Percentiles rank a stretch among this genome's conserved stretches.
These are phyloP conservation scores for Silurus glanis DNA, from an alignment of 2,113 vertebrate genomes.

Conservation along the genomic window DNA sequence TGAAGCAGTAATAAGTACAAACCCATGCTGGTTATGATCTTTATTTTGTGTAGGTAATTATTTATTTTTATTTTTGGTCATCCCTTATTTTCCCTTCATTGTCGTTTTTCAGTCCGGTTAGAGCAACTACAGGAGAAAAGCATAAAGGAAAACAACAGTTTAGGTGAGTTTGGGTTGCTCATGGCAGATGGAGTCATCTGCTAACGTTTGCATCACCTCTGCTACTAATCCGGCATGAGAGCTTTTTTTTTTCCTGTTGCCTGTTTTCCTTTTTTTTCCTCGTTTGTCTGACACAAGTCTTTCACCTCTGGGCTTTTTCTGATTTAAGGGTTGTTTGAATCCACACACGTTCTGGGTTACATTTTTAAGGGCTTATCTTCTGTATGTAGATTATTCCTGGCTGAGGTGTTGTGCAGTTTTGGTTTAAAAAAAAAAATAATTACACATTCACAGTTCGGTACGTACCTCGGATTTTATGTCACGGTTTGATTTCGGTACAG, in stretches of 20 bases:
- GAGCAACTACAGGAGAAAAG: constrained; percentile 98
- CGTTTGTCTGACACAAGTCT: constrained; percentile 28
- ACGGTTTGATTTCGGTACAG: no score
- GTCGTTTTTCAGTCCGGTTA: constrained; percentile 91
- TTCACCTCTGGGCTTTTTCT: constrained; percentile 1
- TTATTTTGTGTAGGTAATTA: background rate
- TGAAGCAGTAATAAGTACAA: background rate
- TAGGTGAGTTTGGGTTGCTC: constrained; percentile 83
- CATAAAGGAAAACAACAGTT: constrained; percentile 94
- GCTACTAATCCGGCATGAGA: constrained; percentile 57
- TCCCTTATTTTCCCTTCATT: constrained; percentile 76
- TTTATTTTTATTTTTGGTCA: constrained; percentile 64
- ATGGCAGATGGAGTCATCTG: constrained; percentile 14
- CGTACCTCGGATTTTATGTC: no score
- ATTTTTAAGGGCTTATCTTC: background rate
- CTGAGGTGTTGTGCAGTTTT: background rate
- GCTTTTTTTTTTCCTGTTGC: constrained; percentile 40
- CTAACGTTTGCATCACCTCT: constrained; percentile 56
- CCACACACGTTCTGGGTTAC: background rate
- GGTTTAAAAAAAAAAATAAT: no score
- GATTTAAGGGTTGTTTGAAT: constrained; percentile 20
- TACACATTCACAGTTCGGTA: no score
- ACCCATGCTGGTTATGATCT: background rate
- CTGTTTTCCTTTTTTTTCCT: constrained; percentile 29
- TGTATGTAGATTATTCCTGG: background rate